Conservation (phyloP, 1,140 invertebrate genomes). For the Zaprionus ornatus region DNA sequence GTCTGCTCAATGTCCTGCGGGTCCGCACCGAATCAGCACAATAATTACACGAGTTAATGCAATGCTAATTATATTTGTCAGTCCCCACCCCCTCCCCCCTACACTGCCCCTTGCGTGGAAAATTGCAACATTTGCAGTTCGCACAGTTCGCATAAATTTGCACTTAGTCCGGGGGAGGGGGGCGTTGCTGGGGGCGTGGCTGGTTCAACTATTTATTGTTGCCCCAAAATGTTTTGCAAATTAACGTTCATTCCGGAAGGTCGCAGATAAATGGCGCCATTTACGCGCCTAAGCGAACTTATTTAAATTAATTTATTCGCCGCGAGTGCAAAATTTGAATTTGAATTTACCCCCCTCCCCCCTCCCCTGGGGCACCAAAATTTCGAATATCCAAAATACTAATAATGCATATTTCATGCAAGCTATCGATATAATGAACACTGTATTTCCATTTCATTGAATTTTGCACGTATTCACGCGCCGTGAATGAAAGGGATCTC, state of each 20-base stretch:
- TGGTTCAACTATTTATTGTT: background rate
- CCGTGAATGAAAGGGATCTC: background rate
- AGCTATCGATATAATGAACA: slow-evolving; percentile 1
- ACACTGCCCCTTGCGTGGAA: background rate
- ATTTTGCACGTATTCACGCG: slow-evolving; percentile 2
- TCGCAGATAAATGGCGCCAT: slow-evolving; percentile 49
- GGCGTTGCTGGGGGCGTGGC: background rate
- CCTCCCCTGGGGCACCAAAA: background rate
- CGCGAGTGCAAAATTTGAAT: slow-evolving; percentile 3
- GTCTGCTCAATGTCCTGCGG: slow-evolving; percentile 37
- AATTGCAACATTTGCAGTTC: slow-evolving; percentile 53
- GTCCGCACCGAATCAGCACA: slow-evolving; percentile 39
- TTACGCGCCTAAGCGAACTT: slow-evolving; percentile 30
- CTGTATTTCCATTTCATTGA: slow-evolving; percentile 8
- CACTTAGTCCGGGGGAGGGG: slow-evolving; percentile 27
- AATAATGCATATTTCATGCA: slow-evolving; percentile 14
- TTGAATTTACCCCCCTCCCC: background rate
- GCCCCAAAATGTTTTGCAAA: slow-evolving; percentile 61
- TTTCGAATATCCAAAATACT: background rate
- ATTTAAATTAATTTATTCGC: slow-evolving; percentile 48
- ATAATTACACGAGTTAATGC: slow-evolving; percentile 67
- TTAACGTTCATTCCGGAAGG: slow-evolving; percentile 49
- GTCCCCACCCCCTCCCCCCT: background rate
- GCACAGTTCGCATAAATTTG: slow-evolving; percentile 60
- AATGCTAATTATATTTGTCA: slow-evolving; percentile 61